Conservation (phyloP, 2,888 invertebrate species). For the Spodoptera littoralis region DNA sequence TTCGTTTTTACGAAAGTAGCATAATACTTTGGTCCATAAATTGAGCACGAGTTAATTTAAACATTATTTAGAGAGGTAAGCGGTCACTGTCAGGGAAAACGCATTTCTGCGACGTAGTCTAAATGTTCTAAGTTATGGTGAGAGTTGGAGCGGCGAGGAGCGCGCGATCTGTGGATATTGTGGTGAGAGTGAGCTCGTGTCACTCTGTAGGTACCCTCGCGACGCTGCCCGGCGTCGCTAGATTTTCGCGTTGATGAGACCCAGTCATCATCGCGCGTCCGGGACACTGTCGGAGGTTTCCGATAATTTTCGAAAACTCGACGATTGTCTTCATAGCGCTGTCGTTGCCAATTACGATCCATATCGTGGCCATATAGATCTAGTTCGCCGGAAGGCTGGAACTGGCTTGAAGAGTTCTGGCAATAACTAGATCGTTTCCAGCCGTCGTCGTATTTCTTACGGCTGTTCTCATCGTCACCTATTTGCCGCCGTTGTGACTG, state of each 20-base stretch:
- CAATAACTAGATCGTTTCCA: constrained; percentile 91
- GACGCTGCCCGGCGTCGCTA: constrained; percentile 81
- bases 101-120: constrained; percentile 90
- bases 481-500: constrained; percentile 91
- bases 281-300: constrained; percentile 68
- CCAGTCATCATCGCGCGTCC: constrained; percentile 77
- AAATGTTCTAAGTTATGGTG: constrained; percentile 91
- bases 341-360: constrained; percentile 88
- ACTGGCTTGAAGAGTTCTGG: constrained; percentile 86
- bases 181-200: constrained; percentile 90
- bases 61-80: constrained; percentile 66
- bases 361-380: constrained; percentile 91
- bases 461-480: constrained; percentile 88
- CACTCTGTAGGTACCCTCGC: constrained; percentile 84
- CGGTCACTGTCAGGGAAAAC: constrained; percentile 88
- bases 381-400: constrained; percentile 90
- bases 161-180: constrained; percentile 88
- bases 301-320: constrained; percentile 79
- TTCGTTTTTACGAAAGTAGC: constrained; percentile 62
- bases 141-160: constrained; percentile 89
- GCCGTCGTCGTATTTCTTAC: constrained; percentile 90
- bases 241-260: constrained; percentile 74
- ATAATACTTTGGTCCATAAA: constrained; percentile 86
- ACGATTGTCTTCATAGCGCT: constrained; percentile 80
- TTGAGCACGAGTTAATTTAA: constrained; percentile 80